These are phyloP conservation scores for Ochotona princeps DNA, from an alignment of 2,113 vertebrate species.

Conservation along the genomic window DNA sequence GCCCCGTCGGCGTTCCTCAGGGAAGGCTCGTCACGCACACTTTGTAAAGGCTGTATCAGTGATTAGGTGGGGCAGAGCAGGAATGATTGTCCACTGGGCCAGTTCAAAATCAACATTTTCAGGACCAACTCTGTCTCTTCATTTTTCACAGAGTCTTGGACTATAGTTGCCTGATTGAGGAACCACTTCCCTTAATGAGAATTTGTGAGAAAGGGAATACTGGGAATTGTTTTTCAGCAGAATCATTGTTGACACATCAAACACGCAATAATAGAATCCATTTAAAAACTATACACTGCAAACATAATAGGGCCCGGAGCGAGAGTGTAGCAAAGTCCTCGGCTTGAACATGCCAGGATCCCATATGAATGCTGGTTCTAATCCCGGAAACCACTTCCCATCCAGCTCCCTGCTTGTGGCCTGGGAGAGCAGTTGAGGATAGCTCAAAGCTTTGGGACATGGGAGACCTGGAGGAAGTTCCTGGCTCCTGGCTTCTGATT, in stretches of 20 bases:
- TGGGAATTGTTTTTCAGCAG: background rate
- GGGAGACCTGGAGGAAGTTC: too few species aligned
- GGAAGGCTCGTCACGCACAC: background rate
- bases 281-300: background rate
- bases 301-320: background rate
- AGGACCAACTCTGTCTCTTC: accelerated
- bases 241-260: background rate
- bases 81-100: background rate
- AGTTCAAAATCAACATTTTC: background rate
- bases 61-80: background rate
- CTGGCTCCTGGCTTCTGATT: too few species aligned
- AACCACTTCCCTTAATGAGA: background rate
- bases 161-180: background rate
- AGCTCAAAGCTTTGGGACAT: too few species aligned
- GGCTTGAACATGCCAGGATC: too few species aligned
- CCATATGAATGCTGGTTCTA: too few species aligned
- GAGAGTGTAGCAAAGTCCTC: too few species aligned
- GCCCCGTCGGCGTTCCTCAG: background rate
- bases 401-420: too few species aligned
- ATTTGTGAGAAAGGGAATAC: background rate
- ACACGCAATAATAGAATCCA: background rate
- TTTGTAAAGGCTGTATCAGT: background rate
- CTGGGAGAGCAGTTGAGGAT: too few species aligned
- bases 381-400: too few species aligned
- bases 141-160: background rate